Conservation (phyloP, 2,888 invertebrate genomes). For the Horisme vitalbata region DNA sequence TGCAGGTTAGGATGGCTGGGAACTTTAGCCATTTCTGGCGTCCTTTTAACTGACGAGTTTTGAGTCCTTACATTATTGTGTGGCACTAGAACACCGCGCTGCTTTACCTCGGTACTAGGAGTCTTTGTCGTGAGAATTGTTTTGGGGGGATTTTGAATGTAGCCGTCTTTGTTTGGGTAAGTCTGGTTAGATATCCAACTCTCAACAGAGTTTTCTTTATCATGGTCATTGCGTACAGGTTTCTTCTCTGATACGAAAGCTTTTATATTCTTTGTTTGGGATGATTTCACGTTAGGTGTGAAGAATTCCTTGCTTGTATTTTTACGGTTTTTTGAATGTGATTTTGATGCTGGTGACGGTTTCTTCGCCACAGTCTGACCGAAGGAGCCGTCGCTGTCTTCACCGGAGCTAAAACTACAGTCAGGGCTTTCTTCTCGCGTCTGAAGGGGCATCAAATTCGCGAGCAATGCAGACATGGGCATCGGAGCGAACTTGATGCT, state of each 20-base stretch:
- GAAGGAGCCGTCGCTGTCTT: slow-evolving; percentile 65
- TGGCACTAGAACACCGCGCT: slow-evolving; percentile 47
- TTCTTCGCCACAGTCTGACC: slow-evolving; percentile 54
- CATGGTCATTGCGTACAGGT: slow-evolving; percentile 37
- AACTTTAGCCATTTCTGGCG: slow-evolving; percentile 53
- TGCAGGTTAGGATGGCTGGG: slow-evolving; percentile 47
- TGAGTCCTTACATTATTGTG: slow-evolving; percentile 43
- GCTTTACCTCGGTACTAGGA: slow-evolving; percentile 49
- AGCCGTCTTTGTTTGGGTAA: slow-evolving; percentile 49
- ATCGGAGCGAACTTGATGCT: slow-evolving; percentile 73
- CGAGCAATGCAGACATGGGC: slow-evolving; percentile 73
- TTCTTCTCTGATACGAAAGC: slow-evolving; percentile 61
- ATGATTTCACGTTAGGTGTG: slow-evolving; percentile 51
- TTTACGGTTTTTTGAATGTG: slow-evolving; percentile 10
- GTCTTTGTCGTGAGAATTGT: slow-evolving; percentile 30
- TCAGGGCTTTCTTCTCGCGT: slow-evolving; percentile 54
- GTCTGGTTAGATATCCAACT: slow-evolving; percentile 48
- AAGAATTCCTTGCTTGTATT: slow-evolving; percentile 43
- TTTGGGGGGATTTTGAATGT: slow-evolving; percentile 43
- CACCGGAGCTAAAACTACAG: slow-evolving; percentile 56
- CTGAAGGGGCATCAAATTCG: slow-evolving; percentile 64
- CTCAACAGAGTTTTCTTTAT: slow-evolving; percentile 60
- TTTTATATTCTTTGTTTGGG: slow-evolving; percentile 47
- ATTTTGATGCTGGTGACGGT: slow-evolving; percentile 40
- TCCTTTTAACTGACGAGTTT: slow-evolving; percentile 48